Base-by-base conservation (phyloP, 1,140 invertebrate species). In the Tetranychus cinnabarinus region DNA sequence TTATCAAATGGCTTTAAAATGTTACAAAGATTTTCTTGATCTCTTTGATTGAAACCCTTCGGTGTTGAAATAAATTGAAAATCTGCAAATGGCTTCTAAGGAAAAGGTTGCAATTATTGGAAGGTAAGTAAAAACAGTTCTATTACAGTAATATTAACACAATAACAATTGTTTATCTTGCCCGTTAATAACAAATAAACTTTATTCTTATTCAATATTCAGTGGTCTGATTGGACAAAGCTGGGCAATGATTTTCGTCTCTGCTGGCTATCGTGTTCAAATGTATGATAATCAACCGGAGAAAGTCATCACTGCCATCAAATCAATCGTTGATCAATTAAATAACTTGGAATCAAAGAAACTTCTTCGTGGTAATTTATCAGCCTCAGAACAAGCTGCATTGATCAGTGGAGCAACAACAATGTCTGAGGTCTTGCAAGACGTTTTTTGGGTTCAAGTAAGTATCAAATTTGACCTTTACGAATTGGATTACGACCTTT, bases 211-310 rank as follows among this genome's bases (percentile, higher is more conserved):
- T 60, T 45, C 52, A 23, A n/a, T 46, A 46, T 60, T 52, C 70
- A 91, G 90, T 73, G 91, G 91, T 4, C 73, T 95, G 33, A 92
- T 97, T 64, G 91, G 90, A 8, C 79, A 83, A 59, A 92, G 87
- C 67, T 97, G 88, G 87, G 82, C 89, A 0, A 93, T 96, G 88
- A 73, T 96, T 3, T 97, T 92, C 74, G 88, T 88, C 0, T 81
- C 84, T n/a, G 86, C 82, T 36, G 88, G 88, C 7, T 93, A 91
- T 70, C 73, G 84, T 69, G 88, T 95, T 12, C 73, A 73, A 3
- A 74, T 97, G 37, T 95, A 82, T 70, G 90, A 97, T 69, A 80
- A 88, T 46, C 74, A 83, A 35, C 75, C 79, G 12, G 75, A 82
- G 58, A 85, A 86, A 71, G 79, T 92, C 34, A 70, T 77, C 13